Evolutionary conservation across 2,113 vertebrate genomes (phyloP), one percentile per base, ranked within the genome.

Genomic region (Pteropus alecto): DNA sequence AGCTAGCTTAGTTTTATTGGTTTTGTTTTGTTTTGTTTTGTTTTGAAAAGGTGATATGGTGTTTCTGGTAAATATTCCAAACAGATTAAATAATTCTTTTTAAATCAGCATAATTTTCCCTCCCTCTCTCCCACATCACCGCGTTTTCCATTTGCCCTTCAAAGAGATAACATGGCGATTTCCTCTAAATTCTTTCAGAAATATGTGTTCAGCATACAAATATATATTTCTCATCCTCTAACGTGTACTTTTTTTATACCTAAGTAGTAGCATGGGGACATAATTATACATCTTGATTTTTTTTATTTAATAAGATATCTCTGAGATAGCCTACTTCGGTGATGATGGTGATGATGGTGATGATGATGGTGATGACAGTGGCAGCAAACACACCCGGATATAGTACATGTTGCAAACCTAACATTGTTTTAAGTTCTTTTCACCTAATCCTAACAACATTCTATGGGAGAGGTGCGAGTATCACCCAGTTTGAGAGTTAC

Each of bases 311-410:
- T 35, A 24, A 6, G n/a, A 0, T 12, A 30, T n/a, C 15, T 87
- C 18, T 58, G 71, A 41, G n/a, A 8, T 6, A 7, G 4, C 5
- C 8, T 3, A 18, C 12, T 30, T 35, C 22, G 51, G 9, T 21
- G 56, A 5, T n/a, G 15, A 41, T 22, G 51, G 22, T 30, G 7
- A 18, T 26, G 60, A 15, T 6, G 19, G 26, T 15, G 56, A 22
- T 33, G 7, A 14, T 16, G 35, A 15, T 18, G 51, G 15, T 79
- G 28, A 11, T 79, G 22, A 46, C 1, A 2, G 30, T 18, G 28
- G 1, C 7, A 13, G 5, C 15, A 73, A 15, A 16, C 5, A 6
- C 1, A 58, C 35, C 38, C 12, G 1, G 0, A 13, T 35, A 4
- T 0, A 33, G 19, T 4, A 5, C 5, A 1, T 14, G 2, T 46